Evolutionary conservation across 2,888 invertebrate species (phyloP), one percentile per base, ranked within the genome.

Genomic region (Nymphalis urticae): DNA sequence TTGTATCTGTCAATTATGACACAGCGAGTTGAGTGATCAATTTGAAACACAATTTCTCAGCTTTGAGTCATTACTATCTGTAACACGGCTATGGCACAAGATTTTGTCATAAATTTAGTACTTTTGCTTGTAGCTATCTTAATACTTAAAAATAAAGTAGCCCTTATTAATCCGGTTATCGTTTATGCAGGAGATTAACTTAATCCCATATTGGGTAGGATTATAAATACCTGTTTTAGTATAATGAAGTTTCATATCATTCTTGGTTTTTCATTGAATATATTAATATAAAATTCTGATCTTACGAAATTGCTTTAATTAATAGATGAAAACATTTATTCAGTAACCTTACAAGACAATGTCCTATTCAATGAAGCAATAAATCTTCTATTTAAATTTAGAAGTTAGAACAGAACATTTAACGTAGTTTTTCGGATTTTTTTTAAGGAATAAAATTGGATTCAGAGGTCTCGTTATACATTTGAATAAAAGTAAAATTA

Each of bases 121-220:
- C 24, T 59, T 66, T 61, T 48, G 51, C 54, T 53, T 54, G 21
- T 54, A 21, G 21, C n/a, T 36, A 56, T 62, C 48, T 56, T 54
- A 36, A 48, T 47, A 27, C 24, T 24, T 61, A 66, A 24, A 53
- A 21, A 53, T 53, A 53, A 56, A 62, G 21, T 54, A 48, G 54
- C 17, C 48, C 42, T 24, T 56, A 62, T 61, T 21, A 54, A 62
- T 62, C 54, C 48, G 21, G 48, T 47, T 66, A 53, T 66, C 54
- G 54, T 61, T 61, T 58, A 54, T 62, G n/a, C 42, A 51, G 62
- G 42, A 58, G 68, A 72, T 70, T 70, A 69, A 58, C 24, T 70
- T 87, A 86, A 87, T 88, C 85, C 83, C 75, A 81, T 87, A 85
- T 85, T 85, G 81, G 83, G 75, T 82, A 78, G 82, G 81, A 82